A percentile compares a stretch with the other conserved stretches of the same genome.
Evolutionary conservation across 2,797 vertebrate genomes (phyloP).

Genomic region (Pelobates cultripes): DNA sequence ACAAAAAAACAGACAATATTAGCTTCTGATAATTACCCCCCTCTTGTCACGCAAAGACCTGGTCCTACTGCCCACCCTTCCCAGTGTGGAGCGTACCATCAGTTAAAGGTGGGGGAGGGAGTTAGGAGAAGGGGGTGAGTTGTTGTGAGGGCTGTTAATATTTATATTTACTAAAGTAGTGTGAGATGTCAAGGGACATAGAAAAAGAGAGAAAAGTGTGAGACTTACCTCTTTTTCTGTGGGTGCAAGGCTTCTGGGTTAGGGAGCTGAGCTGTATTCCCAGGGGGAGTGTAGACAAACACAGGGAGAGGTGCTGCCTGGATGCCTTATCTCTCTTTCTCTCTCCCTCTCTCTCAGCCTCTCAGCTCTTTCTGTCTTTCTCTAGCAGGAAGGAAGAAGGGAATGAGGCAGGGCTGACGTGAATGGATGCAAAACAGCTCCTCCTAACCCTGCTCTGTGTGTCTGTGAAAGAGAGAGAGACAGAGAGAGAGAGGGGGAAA

Average conservation of each 20-base stretch:
- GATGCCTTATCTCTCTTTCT: constrained; percentile 42
- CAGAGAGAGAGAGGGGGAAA: constrained; percentile 57
- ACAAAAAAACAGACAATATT: constrained; percentile 51
- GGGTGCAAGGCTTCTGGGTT: constrained; percentile 44
- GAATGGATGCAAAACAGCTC: constrained; percentile 78
- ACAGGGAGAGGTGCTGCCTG: neutral
- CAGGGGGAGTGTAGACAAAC: constrained; percentile 5
- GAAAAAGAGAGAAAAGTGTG: neutral
- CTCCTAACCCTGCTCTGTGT: constrained; percentile 67
- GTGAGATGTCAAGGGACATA: neutral
- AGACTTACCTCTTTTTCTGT: constrained; percentile 24
- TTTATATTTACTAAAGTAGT: neutral
- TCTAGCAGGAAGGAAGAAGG: constrained; percentile 72
- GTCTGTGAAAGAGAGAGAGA: constrained; percentile 58
- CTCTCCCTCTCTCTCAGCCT: constrained; percentile 3
- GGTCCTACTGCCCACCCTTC: constrained; percentile 43
- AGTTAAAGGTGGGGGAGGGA: constrained; percentile 53
- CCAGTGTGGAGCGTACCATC: constrained; percentile 56
- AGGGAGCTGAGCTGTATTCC: constrained; percentile 22
- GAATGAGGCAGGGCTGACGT: constrained; percentile 78
- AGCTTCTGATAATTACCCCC: constrained; percentile 56
- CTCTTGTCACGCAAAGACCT: constrained; percentile 58
- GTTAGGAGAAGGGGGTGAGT: constrained; percentile 34
- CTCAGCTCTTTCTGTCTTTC: constrained; percentile 54
- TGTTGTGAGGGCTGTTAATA: neutral